phyloP scores from a whole-genome alignment of 2,113 vertebrate genomes.

The Paralichthys olivaceus region DNA sequence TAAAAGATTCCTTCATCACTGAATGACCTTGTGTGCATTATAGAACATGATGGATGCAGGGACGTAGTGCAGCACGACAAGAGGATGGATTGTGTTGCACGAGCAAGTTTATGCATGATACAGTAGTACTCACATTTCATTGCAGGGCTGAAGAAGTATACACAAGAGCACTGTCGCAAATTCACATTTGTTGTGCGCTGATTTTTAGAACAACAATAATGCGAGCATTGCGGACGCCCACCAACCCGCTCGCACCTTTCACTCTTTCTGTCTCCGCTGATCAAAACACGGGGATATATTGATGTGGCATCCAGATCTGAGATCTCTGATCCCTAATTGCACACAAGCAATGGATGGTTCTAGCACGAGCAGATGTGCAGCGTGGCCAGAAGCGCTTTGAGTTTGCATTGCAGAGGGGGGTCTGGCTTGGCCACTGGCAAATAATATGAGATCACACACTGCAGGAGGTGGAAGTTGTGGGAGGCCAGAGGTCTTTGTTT shows the following conservation, averaged over 20 bases:
- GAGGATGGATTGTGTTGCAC: slow-evolving; percentile 62
- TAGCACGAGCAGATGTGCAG: slow-evolving; percentile 71
- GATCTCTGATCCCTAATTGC: slow-evolving; percentile 73
- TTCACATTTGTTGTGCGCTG: slow-evolving; percentile 26
- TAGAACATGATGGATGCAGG: slow-evolving; percentile 66
- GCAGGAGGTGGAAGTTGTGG: slow-evolving; percentile 62
- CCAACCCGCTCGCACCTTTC: not conserved
- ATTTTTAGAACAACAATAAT: slow-evolving; percentile 4
- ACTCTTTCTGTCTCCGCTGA: slow-evolving; percentile 19
- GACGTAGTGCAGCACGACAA: slow-evolving; percentile 56
- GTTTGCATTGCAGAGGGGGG: slow-evolving; percentile 34
- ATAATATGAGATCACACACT: slow-evolving; percentile 45
- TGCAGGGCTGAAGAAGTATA: slow-evolving; percentile 34
- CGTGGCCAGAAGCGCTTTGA: slow-evolving; percentile 64
- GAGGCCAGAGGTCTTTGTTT: slow-evolving; percentile 53
- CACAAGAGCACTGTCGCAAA: slow-evolving; percentile 4
- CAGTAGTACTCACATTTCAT: slow-evolving; percentile 45
- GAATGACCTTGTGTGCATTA: slow-evolving; percentile 65
- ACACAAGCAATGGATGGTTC: slow-evolving; percentile 52
- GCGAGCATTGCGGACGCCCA: not conserved
- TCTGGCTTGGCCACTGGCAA: slow-evolving; percentile 41
- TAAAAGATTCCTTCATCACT: slow-evolving; percentile 65
- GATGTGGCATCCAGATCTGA: slow-evolving; percentile 51
- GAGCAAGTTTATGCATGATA: slow-evolving; percentile 47
- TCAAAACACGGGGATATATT: slow-evolving; percentile 30